Base-by-base conservation (phyloP, 2,113 vertebrate genomes). In the Rhabdomys dilectus region DNA sequence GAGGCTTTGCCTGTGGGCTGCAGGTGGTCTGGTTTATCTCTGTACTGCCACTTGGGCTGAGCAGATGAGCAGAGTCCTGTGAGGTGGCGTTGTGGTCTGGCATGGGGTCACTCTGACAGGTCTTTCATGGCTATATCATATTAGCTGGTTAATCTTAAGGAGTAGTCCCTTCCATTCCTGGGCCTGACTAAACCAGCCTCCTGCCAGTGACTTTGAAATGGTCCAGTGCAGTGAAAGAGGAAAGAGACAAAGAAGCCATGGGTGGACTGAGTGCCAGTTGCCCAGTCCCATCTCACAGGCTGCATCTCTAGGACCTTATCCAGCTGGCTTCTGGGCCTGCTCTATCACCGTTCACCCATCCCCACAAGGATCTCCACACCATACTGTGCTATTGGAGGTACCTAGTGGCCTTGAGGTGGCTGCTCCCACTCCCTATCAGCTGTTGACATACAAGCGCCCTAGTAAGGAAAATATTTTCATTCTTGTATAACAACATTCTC, bases 391-490 rank as follows among this genome's bases (percentile, higher is more conserved):
- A 0, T 29, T 42, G 39, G 84, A 72, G 72, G 78, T 77, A 91
- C 82, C 72, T 51, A 36, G 88, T 72, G 98, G 98, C 98, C 99
- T 99, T 99, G 97, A 99, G 98, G 98, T 98, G 99, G 99, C 98
- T 96, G 98, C 98, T 98, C 98, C 98, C 96, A 96, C 97, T 97
- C 89, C 95, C 98, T 99, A 99, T 99, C 99, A 98, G 98, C 98
- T 99, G 98, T 99, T 99, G 99, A 99, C 99, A 99, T 96, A 98
- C 98, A 99, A 99, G 99, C 99, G 99, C 98, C 98, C 98, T 98
- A 68, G 98, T 98, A 99, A 99, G 98, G 98, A 99, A 99, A 99
- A 99, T 99, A 99, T 99, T 99, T 99, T 99, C 98, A 99, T 99
- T 99, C 99, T 98, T 98, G 98, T 96, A 98, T 98, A 98, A 98